Conservation (phyloP, 2,113 vertebrate genomes). For the Ptychochromis oligacanthus region DNA sequence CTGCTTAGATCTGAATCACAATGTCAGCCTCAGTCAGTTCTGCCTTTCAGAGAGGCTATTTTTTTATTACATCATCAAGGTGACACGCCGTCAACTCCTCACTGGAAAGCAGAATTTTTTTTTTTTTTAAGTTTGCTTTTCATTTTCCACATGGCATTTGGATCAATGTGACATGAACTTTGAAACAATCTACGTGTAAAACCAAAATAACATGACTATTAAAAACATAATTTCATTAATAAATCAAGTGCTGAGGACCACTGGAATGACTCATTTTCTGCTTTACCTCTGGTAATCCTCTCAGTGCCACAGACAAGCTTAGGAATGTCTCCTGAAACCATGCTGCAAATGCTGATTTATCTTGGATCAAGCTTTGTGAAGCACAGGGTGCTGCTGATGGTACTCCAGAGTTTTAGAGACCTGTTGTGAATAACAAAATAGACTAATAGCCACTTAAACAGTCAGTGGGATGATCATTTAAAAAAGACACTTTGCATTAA, state of each 20-base stretch:
- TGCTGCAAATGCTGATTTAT: slow-evolving; percentile 8
- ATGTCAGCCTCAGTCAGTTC: not conserved
- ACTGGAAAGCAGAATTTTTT: slow-evolving; percentile 2
- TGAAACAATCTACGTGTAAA: not conserved
- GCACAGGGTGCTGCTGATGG: not conserved
- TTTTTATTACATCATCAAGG: slow-evolving; percentile 12
- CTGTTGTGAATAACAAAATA: slow-evolving; percentile 9
- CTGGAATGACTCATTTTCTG: not conserved
- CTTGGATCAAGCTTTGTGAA: not conserved
- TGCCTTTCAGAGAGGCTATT: slow-evolving; percentile 12
- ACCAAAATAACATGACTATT: not conserved
- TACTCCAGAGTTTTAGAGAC: not conserved
- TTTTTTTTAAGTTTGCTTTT: too few species aligned
- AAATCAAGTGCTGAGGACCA: not conserved
- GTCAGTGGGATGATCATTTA: not conserved
- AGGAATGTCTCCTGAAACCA: not conserved
- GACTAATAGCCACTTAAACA: not conserved
- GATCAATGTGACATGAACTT: not conserved
- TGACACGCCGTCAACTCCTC: not conserved
- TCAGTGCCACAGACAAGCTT: not conserved
- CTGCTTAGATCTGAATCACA: slow-evolving; percentile 1
- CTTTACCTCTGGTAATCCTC: not conserved
- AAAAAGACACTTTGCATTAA: not conserved
- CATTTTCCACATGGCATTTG: not conserved
- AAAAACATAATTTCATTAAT: not conserved